A percentile compares a stretch with the other conserved stretches of the same genome.
These are phyloP conservation scores for Oncorhynchus kisutch DNA, from an alignment of 2,113 vertebrate genomes.

Conservation along the genomic window DNA sequence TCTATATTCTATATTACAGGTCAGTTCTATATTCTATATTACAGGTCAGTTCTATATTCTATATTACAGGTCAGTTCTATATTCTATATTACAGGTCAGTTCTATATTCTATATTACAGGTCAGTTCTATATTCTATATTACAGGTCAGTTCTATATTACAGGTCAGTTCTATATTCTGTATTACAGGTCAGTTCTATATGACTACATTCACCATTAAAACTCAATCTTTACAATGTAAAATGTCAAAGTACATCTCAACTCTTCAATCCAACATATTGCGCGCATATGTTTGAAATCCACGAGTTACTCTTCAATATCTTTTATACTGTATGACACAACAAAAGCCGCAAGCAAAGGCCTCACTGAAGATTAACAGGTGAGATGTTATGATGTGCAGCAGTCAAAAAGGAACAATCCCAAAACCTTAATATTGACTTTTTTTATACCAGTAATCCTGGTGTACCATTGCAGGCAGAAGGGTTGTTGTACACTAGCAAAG, in stretches of 20 bases:
- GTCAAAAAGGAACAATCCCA: not conserved
- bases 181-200: constrained; percentile 18
- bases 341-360: constrained; percentile 42
- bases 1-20: not conserved
- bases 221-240: constrained; percentile 32
- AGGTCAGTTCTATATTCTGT: too few relatives aligned
- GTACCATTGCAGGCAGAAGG: not conserved
- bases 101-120: too few relatives aligned
- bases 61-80: too few relatives aligned
- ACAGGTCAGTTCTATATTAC: too few relatives aligned
- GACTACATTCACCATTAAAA: constrained; percentile 17
- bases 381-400: not conserved
- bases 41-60: constrained; percentile 21
- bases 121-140: constrained; percentile 15
- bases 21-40: constrained; percentile 27
- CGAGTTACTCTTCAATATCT: not conserved
- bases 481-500: not conserved
- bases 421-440: not conserved
- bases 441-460: not conserved
- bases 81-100: not conserved
- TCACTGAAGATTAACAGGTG: constrained; percentile 8
- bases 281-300: not conserved
- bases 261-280: constrained; percentile 47
- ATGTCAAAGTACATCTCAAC: constrained; percentile 54
- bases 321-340: constrained; percentile 28